Evolutionary conservation across 1,140 invertebrate genomes (phyloP).

Genomic region (Solenopsis fugax): DNA sequence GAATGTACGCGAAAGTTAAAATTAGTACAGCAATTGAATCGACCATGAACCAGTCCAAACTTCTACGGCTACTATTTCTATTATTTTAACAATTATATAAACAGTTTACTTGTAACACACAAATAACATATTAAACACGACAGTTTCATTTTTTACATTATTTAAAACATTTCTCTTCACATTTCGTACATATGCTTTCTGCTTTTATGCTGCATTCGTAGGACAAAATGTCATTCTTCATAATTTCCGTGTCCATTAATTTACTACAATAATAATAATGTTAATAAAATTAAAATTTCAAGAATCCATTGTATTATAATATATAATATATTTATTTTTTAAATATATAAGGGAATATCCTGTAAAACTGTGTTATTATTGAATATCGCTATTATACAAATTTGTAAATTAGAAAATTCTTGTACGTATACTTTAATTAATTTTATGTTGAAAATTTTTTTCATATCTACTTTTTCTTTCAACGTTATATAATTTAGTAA

Average conservation of each 20-base stretch:
- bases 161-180: not conserved
- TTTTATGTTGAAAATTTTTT: not conserved
- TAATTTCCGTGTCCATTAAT: not conserved
- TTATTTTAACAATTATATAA: not conserved
- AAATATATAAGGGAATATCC: not conserved
- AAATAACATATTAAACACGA: not conserved
- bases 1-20: constrained; percentile 37
- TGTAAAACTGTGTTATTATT: not conserved
- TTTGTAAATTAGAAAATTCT: not conserved
- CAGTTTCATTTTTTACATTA: not conserved
- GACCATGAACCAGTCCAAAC: not conserved
- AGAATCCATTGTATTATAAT: too few species aligned
- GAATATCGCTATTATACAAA: not conserved
- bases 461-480: not conserved
- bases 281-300: too few species aligned
- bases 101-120: not conserved
- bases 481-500: not conserved
- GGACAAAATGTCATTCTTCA: not conserved
- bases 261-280: not conserved
- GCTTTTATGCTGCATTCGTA: not conserved
- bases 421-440: not conserved
- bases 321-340: too few species aligned
- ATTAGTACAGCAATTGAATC: not conserved
- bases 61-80: not conserved
- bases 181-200: not conserved